These are phyloP conservation scores for Orthonevra nobilis DNA, from an alignment of 2,888 invertebrate genomes.

Conservation along the genomic window DNA sequence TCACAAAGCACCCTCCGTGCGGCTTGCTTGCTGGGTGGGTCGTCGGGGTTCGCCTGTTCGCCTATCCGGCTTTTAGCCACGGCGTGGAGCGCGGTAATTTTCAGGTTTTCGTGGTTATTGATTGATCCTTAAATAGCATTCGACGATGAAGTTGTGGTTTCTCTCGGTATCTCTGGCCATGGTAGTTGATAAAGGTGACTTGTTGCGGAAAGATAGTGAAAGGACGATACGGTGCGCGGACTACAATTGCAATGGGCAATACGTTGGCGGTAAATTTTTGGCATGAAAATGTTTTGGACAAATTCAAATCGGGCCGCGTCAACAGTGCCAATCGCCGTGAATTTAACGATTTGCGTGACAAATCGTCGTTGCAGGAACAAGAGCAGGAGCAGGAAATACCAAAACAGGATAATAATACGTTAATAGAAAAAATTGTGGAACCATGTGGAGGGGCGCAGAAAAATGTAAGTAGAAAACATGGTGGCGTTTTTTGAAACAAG, in stretches of 20 bases:
- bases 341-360: conserved; percentile 28
- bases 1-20: no score
- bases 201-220: conserved; percentile 64
- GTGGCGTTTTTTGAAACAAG: no score
- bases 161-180: conserved; percentile 33
- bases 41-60: no score
- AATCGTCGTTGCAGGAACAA: background rate
- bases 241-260: conserved; percentile 58
- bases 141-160: conserved; percentile 62
- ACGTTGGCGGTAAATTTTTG: conserved; percentile 57
- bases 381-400: conserved; percentile 6
- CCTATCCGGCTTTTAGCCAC: conserved; percentile 12
- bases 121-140: conserved; percentile 70
- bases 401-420: conserved; percentile 20
- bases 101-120: conserved; percentile 68
- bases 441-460: background rate
- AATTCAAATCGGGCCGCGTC: conserved; percentile 49
- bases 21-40: no score
- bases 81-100: conserved; percentile 38
- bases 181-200: conserved; percentile 66
- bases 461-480: conserved; percentile 47
- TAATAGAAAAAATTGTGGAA: conserved; percentile 7
- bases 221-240: conserved; percentile 29
- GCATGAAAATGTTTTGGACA: conserved; percentile 62
- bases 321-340: conserved; percentile 21